These are phyloP conservation scores for Pinna nobilis DNA, from an alignment of 1,140 invertebrate species.

Conservation along the genomic window DNA sequence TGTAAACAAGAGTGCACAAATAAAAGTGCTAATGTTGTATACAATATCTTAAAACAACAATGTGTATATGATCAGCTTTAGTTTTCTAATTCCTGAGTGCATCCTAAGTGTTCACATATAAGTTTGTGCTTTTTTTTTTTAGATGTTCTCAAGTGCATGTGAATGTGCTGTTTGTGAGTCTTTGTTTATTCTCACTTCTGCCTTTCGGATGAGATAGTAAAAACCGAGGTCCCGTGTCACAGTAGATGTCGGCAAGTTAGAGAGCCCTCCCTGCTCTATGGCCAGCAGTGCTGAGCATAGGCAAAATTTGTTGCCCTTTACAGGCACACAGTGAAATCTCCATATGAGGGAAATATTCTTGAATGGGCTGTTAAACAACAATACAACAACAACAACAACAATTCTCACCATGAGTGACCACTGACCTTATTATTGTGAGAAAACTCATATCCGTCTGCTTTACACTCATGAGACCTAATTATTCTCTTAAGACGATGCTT, in stretches of 20 bases:
- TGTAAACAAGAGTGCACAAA: too few species aligned
- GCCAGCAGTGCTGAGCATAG: not conserved
- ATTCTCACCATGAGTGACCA: not conserved
- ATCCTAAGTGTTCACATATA: too few species aligned
- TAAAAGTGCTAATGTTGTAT: too few species aligned
- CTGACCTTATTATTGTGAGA: constrained; percentile 86
- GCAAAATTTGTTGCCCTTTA: not conserved
- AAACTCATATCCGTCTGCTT: constrained; percentile 91
- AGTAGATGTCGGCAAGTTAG: not conserved
- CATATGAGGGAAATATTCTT: not conserved
- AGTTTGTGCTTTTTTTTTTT: too few species aligned
- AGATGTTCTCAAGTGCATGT: too few species aligned
- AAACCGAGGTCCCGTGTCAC: not conserved
- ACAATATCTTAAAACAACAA: too few species aligned
- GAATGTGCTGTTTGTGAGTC: too few species aligned
- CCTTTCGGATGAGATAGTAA: too few species aligned
- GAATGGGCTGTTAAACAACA: not conserved
- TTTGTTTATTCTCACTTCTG: too few species aligned
- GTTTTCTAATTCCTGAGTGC: too few species aligned
- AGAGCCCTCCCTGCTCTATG: not conserved
- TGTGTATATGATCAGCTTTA: too few species aligned
- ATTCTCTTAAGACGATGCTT: constrained; percentile 85
- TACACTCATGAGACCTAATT: constrained; percentile 94
- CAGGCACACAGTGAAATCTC: not conserved
- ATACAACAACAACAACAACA: not conserved